Base-by-base conservation (phyloP, 1,140 invertebrate species). In the Heliconius nattereri region DNA sequence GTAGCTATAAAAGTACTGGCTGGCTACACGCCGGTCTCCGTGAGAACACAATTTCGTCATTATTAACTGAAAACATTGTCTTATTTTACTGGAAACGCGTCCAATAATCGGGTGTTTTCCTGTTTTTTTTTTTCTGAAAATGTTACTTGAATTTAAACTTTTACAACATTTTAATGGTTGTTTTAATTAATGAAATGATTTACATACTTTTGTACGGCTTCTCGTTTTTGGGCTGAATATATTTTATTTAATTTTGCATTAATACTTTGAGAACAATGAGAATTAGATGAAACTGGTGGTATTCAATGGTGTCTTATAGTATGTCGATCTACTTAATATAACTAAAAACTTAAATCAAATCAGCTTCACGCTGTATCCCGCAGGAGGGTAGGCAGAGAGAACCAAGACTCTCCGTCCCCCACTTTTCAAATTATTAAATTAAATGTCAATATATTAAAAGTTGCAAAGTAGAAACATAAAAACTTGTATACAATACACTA, bases 151-250 rank as follows among this genome's bases (percentile, higher is more conserved):
- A 16, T 66, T 29, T 26, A 66, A 66, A 7, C 60, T 66, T 66
- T 66, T 66, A 26, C 13, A 66, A 29, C 26, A 66, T 66, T 66
- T 29, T 66, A 66, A 29, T 66, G 26, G 11, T 66, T 29, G 60
- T 29, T 66, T 66, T 66, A 66, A 66, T 66, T 66, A 66, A 66
- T 66, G 23, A 66, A 26, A 66, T 66, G 60, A 66, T 66, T 66
- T 66, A 66, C 26, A 66, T 29, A 66, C 23, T 66, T 66, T 66
- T 66, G 26, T 66, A 66, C 3, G 13, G 23, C 26, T 26, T 66
- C 13, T 66, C 13, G 60, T 66, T 66, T 66, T 66, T 66, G 26
- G 23, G 13, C 5, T 66, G 60, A n/a, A 29, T 66, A 16, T 66
- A 16, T 29, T 29, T 66, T 66, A 66, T 66, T 29, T 19, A 3